Conservation (phyloP, 2,888 invertebrate species). For the Cataglyphis albicans region DNA sequence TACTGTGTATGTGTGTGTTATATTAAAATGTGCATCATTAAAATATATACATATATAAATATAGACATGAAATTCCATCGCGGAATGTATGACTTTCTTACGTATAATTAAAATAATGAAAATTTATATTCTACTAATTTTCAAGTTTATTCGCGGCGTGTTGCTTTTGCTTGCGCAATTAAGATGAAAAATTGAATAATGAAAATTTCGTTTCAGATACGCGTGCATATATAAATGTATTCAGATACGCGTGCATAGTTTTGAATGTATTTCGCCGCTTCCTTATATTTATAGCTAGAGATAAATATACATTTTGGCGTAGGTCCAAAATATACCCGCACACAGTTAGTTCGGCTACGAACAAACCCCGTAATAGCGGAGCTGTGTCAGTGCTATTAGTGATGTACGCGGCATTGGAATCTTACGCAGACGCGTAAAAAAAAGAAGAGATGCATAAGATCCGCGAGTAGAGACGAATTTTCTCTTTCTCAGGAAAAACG, state of each 20-base stretch:
- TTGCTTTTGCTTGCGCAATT: conserved; percentile 15
- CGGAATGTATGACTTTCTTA: not conserved
- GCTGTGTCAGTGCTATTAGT: conserved; percentile 81
- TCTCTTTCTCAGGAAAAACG: not conserved
- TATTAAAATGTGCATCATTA: not conserved
- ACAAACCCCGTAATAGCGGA: conserved; percentile 80
- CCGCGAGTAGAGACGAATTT: not conserved
- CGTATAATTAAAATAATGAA: not conserved
- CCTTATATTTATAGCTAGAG: conserved; percentile 84
- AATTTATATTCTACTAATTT: not conserved
- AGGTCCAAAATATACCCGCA: conserved; percentile 75
- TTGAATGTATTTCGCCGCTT: conserved; percentile 24
- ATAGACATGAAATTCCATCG: not conserved
- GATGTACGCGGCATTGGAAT: conserved; percentile 67
- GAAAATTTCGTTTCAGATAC: not conserved
- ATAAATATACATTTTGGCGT: conserved; percentile 85
- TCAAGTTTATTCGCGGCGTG: not conserved
- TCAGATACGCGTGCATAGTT: conserved; percentile 18
- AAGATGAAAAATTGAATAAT: conserved; percentile 23
- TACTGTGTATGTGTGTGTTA: not conserved
- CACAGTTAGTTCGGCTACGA: conserved; percentile 59
- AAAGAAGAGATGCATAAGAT: conserved; percentile 58
- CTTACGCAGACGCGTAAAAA: conserved; percentile 25
- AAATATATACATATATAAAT: not conserved
- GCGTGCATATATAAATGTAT: not conserved